These are phyloP conservation scores for Etheostoma spectabile DNA, from an alignment of 2,113 vertebrate species.

Conservation along the genomic window DNA sequence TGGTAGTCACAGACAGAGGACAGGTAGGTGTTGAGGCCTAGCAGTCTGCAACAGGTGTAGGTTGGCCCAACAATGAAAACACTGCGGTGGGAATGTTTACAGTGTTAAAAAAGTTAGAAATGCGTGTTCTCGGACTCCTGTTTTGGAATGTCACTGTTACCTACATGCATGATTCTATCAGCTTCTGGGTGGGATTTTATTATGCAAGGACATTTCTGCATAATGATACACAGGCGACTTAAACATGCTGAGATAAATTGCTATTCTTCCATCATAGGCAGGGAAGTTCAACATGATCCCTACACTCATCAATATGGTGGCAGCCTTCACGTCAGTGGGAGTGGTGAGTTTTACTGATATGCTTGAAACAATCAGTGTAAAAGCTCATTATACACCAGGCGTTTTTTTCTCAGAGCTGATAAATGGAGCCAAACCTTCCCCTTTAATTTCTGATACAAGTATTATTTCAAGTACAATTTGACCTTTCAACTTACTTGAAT, in stretches of 20 bases:
- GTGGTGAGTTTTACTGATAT: conserved; percentile 85
- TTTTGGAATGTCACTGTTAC: too few species aligned
- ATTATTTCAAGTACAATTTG: not conserved
- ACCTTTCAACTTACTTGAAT: not conserved
- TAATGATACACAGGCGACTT: not conserved
- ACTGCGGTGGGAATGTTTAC: too few species aligned
- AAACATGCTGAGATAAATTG: not conserved
- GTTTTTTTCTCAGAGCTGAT: not conserved
- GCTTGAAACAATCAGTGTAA: not conserved
- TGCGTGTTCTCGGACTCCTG: too few species aligned
- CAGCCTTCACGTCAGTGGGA: conserved; percentile 94
- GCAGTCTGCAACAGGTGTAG: too few species aligned
- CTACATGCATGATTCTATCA: too few species aligned
- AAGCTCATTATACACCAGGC: not conserved
- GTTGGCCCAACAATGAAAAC: too few species aligned
- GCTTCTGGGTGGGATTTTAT: too few species aligned
- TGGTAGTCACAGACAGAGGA: too few species aligned
- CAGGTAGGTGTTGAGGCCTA: too few species aligned
- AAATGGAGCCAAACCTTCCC: not conserved
- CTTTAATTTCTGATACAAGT: not conserved
- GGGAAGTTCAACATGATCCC: conserved; percentile 95
- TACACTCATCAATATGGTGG: conserved; percentile 95
- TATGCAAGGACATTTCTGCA: too few species aligned
- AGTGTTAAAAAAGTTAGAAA: too few species aligned
- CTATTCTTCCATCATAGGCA: conserved; percentile 80